Base-by-base conservation (phyloP, 2,888 invertebrate species). In the Leucoma salicis region DNA sequence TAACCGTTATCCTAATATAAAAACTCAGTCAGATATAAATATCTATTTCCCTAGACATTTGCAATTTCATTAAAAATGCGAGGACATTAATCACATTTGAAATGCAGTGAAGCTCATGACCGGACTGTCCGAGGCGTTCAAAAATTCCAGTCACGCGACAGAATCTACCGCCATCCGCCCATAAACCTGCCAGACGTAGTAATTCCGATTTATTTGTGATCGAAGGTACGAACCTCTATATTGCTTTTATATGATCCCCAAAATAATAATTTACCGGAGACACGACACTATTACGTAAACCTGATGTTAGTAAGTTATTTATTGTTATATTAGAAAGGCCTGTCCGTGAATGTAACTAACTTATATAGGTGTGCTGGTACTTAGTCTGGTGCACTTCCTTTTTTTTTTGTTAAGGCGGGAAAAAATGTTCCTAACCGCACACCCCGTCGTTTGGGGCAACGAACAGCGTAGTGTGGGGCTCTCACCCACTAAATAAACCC, bases 91-190 rank as follows among this genome's bases (percentile, higher is more conserved):
- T 82, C 80, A 78, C 68, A 70, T 71, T 74, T 66, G 68, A 75
- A 78, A 79, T 77, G 79, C 79, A 78, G 69, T 72, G 61, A 60
- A 67, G 64, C 59, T 56, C 57, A 55, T 42, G 44, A 54, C 57
- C 56, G 54, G 53, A 53, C 55, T 62, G 62, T 59, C 55, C 55
- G 59, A 57, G 57, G 63, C 68, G 70, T 62, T 74, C 63, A 69
- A 70, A 79, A 74, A 80, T 81, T 82, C 82, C 60, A 66, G 73
- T 74, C 82, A 81, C 79, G 78, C 67, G 68, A 68, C 62, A 60
- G 66, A 76, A 74, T 76, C 77, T 71, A 64, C 67, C 66, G 67
- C 65, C 61, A 70, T 73, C 72, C 71, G 62, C 70, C 66, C 68
- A 63, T 66, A 67, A 74, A 74, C 70, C 68, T 70, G 57, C 64